A percentile compares a stretch with the other conserved stretches of the same genome.
phyloP scores from a whole-genome alignment of 2,888 invertebrate species.

The Acleris holmiana region DNA sequence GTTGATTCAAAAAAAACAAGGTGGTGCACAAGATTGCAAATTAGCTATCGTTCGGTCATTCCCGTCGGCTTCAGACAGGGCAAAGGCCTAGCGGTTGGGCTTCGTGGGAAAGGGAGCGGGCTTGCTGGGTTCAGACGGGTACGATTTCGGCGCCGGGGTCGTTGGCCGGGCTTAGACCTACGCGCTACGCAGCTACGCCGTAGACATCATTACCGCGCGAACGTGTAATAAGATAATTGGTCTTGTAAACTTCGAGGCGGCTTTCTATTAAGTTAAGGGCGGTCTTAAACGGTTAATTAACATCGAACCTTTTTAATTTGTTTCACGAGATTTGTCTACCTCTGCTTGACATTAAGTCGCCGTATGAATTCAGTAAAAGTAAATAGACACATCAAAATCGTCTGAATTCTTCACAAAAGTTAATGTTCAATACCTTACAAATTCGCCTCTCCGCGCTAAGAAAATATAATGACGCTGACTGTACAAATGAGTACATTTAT shows the following conservation, averaged over 20 bases:
- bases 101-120: constrained; percentile 60
- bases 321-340: no score
- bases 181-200: constrained; percentile 79
- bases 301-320: no score
- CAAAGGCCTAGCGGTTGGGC: constrained; percentile 57
- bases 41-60: constrained; percentile 20
- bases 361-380: no score
- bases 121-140: constrained; percentile 64
- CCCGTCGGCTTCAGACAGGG: constrained; percentile 22
- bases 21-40: neutral
- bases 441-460: no score
- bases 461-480: no score
- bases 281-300: neutral
- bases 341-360: no score
- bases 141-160: constrained; percentile 72
- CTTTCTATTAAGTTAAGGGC: neutral
- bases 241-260: neutral
- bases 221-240: neutral
- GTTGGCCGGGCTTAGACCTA: constrained; percentile 77
- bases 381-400: no score
- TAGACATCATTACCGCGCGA: constrained; percentile 54
- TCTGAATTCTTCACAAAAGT: no score
- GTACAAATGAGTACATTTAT: no score
- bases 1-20: no score
- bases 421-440: no score